Evolutionary conservation across 2,113 vertebrate species (phyloP), one percentile per base, ranked within the genome.

Genomic region (Leucosticte australis): DNA sequence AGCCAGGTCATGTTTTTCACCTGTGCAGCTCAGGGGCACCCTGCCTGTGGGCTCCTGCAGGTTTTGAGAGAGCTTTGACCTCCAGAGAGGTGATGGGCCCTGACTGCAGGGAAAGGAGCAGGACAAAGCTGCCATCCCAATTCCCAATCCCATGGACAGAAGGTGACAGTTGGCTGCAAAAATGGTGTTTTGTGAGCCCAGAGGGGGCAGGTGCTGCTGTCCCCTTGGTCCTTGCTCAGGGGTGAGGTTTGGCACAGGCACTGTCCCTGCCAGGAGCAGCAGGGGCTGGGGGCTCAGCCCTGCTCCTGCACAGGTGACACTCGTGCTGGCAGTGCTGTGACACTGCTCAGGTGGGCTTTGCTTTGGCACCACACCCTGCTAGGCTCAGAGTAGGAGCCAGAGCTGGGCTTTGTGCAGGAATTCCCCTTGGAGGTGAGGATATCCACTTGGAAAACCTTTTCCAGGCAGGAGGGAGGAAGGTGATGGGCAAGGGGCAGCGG

Each of bases 131-230:
- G 62, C 53, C 69, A 13, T 4, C 14, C 65, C 63, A 30, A 7
- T 39, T 30, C 26, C 53, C 30, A 21, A 2, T 7, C 12, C 23
- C 5, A 1, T 0, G 3, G 6, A 2, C 8, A 19, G 13, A 8
- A 1, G 6, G 49, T 46, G 0, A 0, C 24, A 7, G 4, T 0
- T 2, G 42, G 9, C n/a, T 33, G 4, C 11, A 4, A 14, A 28
- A 23, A 2, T 1, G 1, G 2, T 0, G 1, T 7, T 76, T 4
- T 19, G n/a, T 22, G 44, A 64, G 67, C 46, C 15, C 68, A 8
- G 46, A 41, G 55, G 70, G 67, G 11, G 26, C 10, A 1, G 62
- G 31, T 13, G 24, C 55, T 41, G 39, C 37, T 13, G 1, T 6
- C 5, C 28, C 46, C 59, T 31, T 1, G 11, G 17, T 2, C 33